Evolutionary conservation across 2,113 vertebrate species (phyloP), one percentile per base, ranked within the genome.

Genomic region (Eupsittula cactorum): DNA sequence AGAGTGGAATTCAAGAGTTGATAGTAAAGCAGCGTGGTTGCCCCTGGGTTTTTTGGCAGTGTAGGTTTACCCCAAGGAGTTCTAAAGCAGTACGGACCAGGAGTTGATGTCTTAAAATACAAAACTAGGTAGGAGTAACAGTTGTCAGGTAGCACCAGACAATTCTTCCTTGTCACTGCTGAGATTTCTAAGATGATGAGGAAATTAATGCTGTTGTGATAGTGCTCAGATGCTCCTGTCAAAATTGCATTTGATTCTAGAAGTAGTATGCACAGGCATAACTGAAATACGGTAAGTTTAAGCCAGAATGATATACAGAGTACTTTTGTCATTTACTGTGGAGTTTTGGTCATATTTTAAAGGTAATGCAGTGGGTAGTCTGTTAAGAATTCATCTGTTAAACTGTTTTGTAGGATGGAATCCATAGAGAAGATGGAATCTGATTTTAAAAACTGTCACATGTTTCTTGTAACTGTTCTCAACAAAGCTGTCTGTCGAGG

Each of bases 371-470:
- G 57, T 70, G 68, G 15, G 24, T 86, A 47, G 21, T 71, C 39
- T 69, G 9, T 52, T 95, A 63, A 42, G 52, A 71, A 41, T 95
- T 78, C 33, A 21, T 88, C 57, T 92, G n/a, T 91, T 74, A 41
- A 78, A 83, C 96, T 97, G 50, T 94, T 87, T 65, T 35, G 78
- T 97, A 99, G 99, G 95, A 99, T 99, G 78, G 99, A 99, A 95
- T 99, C 99, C 60, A 99, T 99, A 85, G 98, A 99, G 96, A 99
- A 99, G 97, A 99, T 99, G 99, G 99, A 99, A 96, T 99, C 99
- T 2, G 99, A 99, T 95, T 99, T 99, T 97, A 99, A 99, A 96
- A 99, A 99, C 96, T 99, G 99, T 86, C 99, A 99, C 97, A 99
- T 99, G 99, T 99, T 99, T 97, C 98, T 99, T 42, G 99, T 99